Conservation (phyloP, 1,140 invertebrate species). For the Listronotus oregonensis region DNA sequence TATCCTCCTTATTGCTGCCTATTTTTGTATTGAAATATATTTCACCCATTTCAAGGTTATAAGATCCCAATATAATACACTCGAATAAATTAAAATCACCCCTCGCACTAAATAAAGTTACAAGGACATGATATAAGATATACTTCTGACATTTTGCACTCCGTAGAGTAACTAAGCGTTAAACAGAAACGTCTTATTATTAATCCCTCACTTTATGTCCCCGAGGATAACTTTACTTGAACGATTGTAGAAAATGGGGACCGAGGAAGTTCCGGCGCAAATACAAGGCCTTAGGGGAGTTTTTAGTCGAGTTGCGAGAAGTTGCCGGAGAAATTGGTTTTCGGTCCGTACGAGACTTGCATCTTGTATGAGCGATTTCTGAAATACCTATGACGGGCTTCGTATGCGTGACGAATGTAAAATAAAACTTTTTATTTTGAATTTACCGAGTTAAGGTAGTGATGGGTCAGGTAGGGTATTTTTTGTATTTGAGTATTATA, state of each 20-base stretch:
- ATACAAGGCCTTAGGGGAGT: constrained; percentile 6
- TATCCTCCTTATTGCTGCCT: too few relatives aligned
- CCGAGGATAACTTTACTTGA: constrained; percentile 7
- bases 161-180: background rate
- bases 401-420: background rate
- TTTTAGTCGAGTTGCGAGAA: background rate
- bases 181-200: constrained; percentile 4
- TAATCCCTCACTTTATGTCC: constrained; percentile 5
- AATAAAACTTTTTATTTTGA: too few relatives aligned
- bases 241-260: constrained; percentile 13
- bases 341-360: constrained; percentile 1
- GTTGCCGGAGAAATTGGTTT: background rate
- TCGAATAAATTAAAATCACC: too few relatives aligned
- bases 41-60: too few relatives aligned
- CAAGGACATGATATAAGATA: too few relatives aligned
- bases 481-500: too few relatives aligned
- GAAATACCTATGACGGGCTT: constrained; percentile 5
- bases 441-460: background rate
- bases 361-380: background rate
- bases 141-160: too few relatives aligned
- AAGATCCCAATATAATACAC: too few relatives aligned
- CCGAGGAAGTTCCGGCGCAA: constrained; percentile 3
- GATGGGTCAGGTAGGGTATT: background rate
- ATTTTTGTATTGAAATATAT: too few relatives aligned
- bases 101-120: too few relatives aligned